Evolutionary conservation across 2,113 vertebrate species (phyloP).

Genomic region (Ariopsis seemanni): DNA sequence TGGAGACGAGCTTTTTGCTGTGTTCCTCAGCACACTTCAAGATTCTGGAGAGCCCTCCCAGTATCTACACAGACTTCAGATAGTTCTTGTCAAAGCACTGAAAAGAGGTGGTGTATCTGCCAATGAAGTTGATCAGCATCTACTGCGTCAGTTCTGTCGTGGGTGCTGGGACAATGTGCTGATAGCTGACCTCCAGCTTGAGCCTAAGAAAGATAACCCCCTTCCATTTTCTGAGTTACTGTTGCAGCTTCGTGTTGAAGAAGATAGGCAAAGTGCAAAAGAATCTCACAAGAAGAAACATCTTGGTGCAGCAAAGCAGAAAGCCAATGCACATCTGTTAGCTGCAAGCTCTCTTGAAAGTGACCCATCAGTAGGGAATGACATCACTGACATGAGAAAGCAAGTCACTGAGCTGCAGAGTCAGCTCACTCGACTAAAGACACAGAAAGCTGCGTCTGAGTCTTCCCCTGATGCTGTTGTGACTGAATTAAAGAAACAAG

Average conservation of each 20-base stretch:
- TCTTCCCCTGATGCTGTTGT: not conserved
- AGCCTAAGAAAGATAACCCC: constrained; percentile 21
- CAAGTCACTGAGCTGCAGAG: not conserved
- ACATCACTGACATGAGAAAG: not conserved
- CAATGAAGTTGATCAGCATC: constrained; percentile 2
- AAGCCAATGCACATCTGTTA: no score
- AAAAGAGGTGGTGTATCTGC: not conserved
- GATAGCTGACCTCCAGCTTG: constrained; percentile 32
- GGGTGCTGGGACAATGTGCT: constrained; percentile 44
- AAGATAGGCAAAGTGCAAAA: not conserved
- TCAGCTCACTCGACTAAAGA: not conserved
- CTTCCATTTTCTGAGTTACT: constrained; percentile 34
- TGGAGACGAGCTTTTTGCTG: constrained; percentile 35
- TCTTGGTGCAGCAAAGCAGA: not conserved
- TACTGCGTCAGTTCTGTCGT: not conserved
- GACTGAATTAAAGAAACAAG: constrained; percentile 15
- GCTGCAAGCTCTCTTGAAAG: no score
- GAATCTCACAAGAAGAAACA: not conserved
- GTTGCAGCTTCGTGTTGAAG: no score
- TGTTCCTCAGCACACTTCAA: constrained; percentile 34
- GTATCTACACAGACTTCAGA: constrained; percentile 34
- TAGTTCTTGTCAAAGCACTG: not conserved
- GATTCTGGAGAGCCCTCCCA: constrained; percentile 15
- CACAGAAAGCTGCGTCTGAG: not conserved
- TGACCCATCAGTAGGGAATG: not conserved